phyloP scores from a whole-genome alignment of 2,797 vertebrate species.

The Thalassophryne amazonica region DNA sequence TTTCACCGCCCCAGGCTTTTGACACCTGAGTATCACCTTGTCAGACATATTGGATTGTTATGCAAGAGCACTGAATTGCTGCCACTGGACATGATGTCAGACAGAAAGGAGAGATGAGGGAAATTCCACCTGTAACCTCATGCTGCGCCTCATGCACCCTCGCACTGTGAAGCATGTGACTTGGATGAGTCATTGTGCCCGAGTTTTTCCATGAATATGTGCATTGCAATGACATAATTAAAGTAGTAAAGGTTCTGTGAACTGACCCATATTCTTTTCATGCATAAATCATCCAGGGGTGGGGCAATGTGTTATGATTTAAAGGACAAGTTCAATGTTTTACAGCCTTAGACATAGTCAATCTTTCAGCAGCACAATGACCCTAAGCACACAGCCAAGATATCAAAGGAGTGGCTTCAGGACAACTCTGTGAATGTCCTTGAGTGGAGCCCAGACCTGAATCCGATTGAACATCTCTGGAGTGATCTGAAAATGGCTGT shows the following conservation, averaged over 20 bases:
- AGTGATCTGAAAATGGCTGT: too few relatives aligned
- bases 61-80: conserved; percentile 17
- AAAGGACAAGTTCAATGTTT: too few relatives aligned
- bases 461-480: too few relatives aligned
- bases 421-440: too few relatives aligned
- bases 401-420: too few relatives aligned
- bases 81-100: conserved; percentile 57
- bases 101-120: conserved; percentile 61
- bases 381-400: too few relatives aligned
- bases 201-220: conserved; percentile 27
- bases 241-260: neutral
- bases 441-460: too few relatives aligned
- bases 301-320: neutral
- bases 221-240: conserved; percentile 21
- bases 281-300: neutral
- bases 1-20: conserved; percentile 17
- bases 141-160: conserved; percentile 32
- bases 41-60: conserved; percentile 45
- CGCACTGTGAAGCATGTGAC: conserved; percentile 57
- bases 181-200: conserved; percentile 23
- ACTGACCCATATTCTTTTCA: neutral
- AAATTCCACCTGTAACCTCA: conserved; percentile 76
- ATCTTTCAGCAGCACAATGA: too few relatives aligned
- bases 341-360: too few relatives aligned
- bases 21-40: conserved; percentile 62